These are phyloP conservation scores for Venusia cambrica DNA, from an alignment of 2,888 invertebrate species.

Conservation along the genomic window DNA sequence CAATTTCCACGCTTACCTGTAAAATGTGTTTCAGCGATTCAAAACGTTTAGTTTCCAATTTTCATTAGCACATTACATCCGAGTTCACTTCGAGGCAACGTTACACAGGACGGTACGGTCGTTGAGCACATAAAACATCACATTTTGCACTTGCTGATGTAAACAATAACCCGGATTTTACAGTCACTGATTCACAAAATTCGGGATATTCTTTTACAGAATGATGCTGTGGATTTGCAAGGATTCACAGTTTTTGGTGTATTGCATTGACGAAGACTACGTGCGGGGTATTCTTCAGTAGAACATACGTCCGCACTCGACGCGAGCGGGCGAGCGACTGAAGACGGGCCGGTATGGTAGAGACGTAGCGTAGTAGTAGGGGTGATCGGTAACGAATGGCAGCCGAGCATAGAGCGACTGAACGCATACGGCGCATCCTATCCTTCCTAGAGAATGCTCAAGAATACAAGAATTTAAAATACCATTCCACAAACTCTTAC, in stretches of 20 bases:
- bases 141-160: constrained; percentile 72
- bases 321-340: constrained; percentile 64
- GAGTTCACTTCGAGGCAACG: constrained; percentile 70
- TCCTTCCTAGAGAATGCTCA: constrained; percentile 16
- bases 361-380: too few species aligned
- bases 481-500: constrained; percentile 40
- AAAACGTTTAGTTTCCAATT: constrained; percentile 58
- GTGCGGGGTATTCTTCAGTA: constrained; percentile 38
- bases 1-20: constrained; percentile 44
- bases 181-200: constrained; percentile 52
- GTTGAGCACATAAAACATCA: constrained; percentile 74
- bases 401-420: constrained; percentile 44
- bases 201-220: constrained; percentile 4
- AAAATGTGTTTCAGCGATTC: constrained; percentile 44
- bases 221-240: constrained; percentile 46
- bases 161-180: constrained; percentile 54
- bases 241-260: constrained; percentile 51
- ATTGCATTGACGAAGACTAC: constrained; percentile 61
- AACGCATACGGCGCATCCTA: constrained; percentile 59
- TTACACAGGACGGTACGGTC: constrained; percentile 69
- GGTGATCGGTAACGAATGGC: constrained; percentile 53
- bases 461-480: constrained; percentile 30
- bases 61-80: constrained; percentile 68
- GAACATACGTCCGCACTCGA: constrained; percentile 41
- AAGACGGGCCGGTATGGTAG: constrained; percentile 49